These are phyloP conservation scores for Acanthosepion lycidas DNA, from an alignment of 2,888 invertebrate genomes.

Conservation along the genomic window DNA sequence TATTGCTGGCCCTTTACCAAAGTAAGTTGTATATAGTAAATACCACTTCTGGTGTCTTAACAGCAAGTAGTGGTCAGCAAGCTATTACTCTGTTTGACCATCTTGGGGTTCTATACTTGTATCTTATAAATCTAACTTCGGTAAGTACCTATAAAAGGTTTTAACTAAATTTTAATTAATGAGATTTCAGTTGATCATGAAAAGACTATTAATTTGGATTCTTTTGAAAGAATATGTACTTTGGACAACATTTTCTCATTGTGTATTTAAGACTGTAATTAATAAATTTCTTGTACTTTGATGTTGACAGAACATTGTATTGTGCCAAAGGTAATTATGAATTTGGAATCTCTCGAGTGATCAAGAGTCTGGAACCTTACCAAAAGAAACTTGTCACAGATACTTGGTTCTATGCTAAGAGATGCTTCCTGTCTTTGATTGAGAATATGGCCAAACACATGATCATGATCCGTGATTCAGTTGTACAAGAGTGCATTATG, in stretches of 20 bases:
- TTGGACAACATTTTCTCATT: not conserved
- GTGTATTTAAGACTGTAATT: not conserved
- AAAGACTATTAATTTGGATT: not conserved
- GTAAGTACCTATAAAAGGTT: no score
- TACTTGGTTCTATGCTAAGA: slow-evolving; percentile 98
- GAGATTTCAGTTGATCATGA: no score
- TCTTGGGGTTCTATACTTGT: no score
- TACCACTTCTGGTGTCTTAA: no score
- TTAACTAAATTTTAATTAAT: no score
- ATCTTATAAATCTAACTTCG: no score
- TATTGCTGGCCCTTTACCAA: no score
- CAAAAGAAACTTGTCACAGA: slow-evolving; percentile 96
- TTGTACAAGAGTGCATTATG: slow-evolving; percentile 88
- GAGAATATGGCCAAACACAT: slow-evolving; percentile 93
- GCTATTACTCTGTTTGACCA: no score
- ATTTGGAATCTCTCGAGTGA: slow-evolving; percentile 96
- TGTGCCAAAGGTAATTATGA: slow-evolving; percentile 99
- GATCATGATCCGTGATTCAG: slow-evolving; percentile 89
- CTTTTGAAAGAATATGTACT: not conserved
- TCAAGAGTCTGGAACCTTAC: slow-evolving; percentile 95
- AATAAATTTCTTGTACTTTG: not conserved
- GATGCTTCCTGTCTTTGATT: slow-evolving; percentile 93
- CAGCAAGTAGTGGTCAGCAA: no score
- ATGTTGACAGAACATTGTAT: slow-evolving; percentile 85
- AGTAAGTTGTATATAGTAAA: no score